These are phyloP conservation scores for Sciurus vulgaris DNA, from an alignment of 2,797 vertebrate species.

Conservation along the genomic window DNA sequence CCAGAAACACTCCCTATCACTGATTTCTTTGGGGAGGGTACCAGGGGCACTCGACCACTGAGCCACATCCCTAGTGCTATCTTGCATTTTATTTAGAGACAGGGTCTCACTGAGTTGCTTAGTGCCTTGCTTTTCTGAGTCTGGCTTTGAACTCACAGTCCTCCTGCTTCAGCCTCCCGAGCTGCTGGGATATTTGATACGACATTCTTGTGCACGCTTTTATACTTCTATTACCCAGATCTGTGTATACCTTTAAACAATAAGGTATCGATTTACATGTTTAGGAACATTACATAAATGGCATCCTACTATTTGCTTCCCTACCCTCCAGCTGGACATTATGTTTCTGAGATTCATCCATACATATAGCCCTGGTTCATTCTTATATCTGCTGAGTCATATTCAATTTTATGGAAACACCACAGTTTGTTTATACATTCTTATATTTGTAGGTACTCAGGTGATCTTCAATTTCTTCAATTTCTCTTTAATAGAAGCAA, in stretches of 20 bases:
- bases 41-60: not conserved
- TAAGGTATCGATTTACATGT: not conserved
- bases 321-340: not conserved
- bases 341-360: not conserved
- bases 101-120: no score
- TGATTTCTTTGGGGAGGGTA: not conserved
- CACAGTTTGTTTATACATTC: not conserved
- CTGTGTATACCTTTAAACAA: not conserved
- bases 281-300: not conserved
- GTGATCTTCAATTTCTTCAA: not conserved
- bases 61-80: no score
- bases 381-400: not conserved
- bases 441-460: not conserved
- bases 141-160: no score
- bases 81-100: no score
- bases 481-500: constrained; percentile 22
- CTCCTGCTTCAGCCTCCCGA: no score
- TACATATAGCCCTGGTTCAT: not conserved
- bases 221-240: not conserved
- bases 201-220: not conserved
- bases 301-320: no score
- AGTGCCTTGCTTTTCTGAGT: no score
- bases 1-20: not conserved
- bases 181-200: not conserved
- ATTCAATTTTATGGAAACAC: constrained; percentile 6